Conservation (phyloP, 2,797 vertebrate species). For the Scarus forsteni region DNA sequence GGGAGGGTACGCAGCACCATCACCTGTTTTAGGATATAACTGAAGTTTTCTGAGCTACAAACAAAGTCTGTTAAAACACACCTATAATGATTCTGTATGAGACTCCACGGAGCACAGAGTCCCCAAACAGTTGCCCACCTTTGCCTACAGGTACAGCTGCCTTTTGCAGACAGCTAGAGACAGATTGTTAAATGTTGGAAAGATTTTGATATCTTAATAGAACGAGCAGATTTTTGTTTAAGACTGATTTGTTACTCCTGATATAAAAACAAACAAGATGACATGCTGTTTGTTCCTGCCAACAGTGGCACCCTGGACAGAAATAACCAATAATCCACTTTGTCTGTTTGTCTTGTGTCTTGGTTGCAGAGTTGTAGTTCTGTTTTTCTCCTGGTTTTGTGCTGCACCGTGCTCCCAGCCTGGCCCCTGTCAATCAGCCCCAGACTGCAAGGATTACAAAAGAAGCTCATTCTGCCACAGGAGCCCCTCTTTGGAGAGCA, state of each 20-base stretch:
- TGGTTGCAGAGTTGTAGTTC: slow-evolving; percentile 12
- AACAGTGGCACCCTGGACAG: slow-evolving; percentile 7
- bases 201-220: background rate
- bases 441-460: slow-evolving; percentile 88
- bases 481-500: slow-evolving; percentile 98
- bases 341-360: slow-evolving; percentile 37
- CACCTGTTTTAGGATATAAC: no score
- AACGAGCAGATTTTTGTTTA: background rate
- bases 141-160: no score
- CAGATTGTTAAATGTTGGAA: background rate
- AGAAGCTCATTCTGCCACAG: slow-evolving; percentile 94
- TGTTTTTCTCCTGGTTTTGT: slow-evolving; percentile 56
- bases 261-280: slow-evolving; percentile 1
- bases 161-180: no score
- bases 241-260: background rate
- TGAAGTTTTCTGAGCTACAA: no score
- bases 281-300: slow-evolving; percentile 1
- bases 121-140: no score
- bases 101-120: no score
- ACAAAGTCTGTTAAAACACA: no score
- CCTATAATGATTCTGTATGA: no score
- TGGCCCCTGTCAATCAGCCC: slow-evolving; percentile 93
- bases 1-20: no score
- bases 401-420: slow-evolving; percentile 58
- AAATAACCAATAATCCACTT: slow-evolving; percentile 63